Evolutionary conservation across 64 coral and sea anemone genomes (phyloP).

Genomic region (Dendrophyllia cribrosa): DNA sequence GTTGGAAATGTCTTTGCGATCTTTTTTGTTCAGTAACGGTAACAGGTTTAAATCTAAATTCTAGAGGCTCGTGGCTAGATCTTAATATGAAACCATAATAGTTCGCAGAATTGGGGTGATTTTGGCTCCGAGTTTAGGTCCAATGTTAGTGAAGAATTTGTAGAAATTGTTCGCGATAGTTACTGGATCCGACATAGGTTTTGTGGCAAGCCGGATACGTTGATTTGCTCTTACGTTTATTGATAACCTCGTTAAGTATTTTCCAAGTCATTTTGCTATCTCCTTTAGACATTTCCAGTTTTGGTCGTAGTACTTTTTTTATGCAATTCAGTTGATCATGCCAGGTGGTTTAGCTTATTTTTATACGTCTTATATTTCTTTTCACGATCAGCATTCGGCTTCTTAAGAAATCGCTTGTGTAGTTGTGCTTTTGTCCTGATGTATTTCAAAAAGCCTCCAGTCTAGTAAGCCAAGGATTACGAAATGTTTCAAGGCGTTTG

Average conservation of each 20-base stretch:
- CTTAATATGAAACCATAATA: neutral
- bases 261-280: constrained; percentile 53
- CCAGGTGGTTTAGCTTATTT: constrained; percentile 70
- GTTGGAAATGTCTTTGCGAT: constrained; percentile 16
- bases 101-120: neutral
- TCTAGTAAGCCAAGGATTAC: constrained; percentile 72
- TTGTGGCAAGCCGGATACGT: constrained; percentile 13
- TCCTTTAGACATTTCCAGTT: constrained; percentile 20
- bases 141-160: constrained; percentile 49
- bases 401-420: constrained; percentile 60
- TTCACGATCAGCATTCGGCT: constrained; percentile 1
- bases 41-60: neutral
- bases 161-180: constrained; percentile 59
- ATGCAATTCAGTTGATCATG: constrained; percentile 48
- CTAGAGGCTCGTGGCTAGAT: neutral
- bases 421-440: constrained; percentile 55
- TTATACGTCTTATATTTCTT: constrained; percentile 38
- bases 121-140: constrained; percentile 50
- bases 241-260: constrained; percentile 64
- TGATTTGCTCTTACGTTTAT: constrained; percentile 17
- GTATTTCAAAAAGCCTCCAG: constrained; percentile 68
- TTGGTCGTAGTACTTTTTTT: constrained; percentile 26
- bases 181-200: neutral
- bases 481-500: neutral
- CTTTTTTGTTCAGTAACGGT: neutral